Percentiles rank a stretch among this genome's conserved stretches.
These are phyloP conservation scores for Gallinago undulata DNA, from an alignment of 2,113 vertebrate genomes.

Conservation along the genomic window DNA sequence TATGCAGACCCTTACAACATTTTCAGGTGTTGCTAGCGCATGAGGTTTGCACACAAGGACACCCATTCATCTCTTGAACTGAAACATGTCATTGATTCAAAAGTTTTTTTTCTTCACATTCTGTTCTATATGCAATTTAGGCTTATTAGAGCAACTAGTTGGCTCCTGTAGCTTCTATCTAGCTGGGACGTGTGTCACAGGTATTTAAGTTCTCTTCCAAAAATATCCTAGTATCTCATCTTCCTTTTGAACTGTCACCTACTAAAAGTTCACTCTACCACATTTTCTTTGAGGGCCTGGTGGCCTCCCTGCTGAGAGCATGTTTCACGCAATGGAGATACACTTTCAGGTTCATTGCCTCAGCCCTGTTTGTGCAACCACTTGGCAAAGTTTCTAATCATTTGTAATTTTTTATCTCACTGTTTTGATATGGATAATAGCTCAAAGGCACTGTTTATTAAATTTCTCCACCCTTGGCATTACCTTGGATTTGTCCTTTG, in stretches of 20 bases:
- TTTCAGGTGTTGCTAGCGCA: not conserved
- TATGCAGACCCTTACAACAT: not conserved
- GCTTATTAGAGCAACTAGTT: not conserved
- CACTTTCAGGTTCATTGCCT: not conserved
- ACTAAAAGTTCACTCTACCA: not conserved
- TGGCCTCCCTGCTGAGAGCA: not conserved
- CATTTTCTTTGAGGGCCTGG: not conserved
- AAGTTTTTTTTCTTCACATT: not conserved
- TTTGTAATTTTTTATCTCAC: not conserved
- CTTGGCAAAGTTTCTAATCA: not conserved
- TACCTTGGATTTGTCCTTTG: not conserved
- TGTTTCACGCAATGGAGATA: not conserved
- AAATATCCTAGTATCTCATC: not conserved
- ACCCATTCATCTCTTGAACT: not conserved
- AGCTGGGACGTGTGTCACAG: not conserved
- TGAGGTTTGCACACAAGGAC: not conserved
- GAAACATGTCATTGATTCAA: not conserved
- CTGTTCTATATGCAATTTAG: not conserved
- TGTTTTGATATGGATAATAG: constrained; percentile 10
- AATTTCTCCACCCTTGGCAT: not conserved
- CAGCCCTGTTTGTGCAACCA: not conserved
- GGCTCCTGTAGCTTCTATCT: not conserved
- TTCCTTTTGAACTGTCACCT: constrained; percentile 7
- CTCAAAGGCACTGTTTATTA: not conserved
- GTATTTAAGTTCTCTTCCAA: not conserved